Percentiles rank a stretch among this genome's conserved stretches.
These are phyloP conservation scores for Tubulanus polymorphus DNA, from an alignment of 2,888 invertebrate species.

Conservation along the genomic window DNA sequence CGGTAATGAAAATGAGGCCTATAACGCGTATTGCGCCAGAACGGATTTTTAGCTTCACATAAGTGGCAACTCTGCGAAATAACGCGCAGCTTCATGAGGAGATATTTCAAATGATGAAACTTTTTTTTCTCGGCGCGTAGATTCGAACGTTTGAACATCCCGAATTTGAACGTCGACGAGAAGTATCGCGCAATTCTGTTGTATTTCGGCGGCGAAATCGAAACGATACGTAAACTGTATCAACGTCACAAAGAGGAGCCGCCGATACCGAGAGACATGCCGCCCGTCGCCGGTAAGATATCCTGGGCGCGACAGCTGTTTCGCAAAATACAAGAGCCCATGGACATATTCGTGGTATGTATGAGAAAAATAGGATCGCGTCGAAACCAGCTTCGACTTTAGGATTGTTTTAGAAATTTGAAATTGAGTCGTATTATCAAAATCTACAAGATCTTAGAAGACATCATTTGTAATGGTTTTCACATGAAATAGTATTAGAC, in stretches of 20 bases:
- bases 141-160: constrained; percentile 70
- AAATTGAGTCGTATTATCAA: no score
- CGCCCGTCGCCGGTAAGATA: constrained; percentile 76
- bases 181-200: constrained; percentile 52
- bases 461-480: no score
- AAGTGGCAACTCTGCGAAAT: not conserved
- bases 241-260: constrained; percentile 74
- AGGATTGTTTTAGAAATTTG: no score
- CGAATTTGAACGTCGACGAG: constrained; percentile 69
- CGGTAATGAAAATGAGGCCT: no score
- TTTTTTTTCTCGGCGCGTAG: no score
- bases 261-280: constrained; percentile 69
- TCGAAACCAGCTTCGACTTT: no score
- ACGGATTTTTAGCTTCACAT: no score
- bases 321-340: constrained; percentile 69
- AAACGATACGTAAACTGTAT: constrained; percentile 57
- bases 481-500: no score
- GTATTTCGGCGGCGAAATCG: constrained; percentile 41
- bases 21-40: no score
- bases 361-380: no score
- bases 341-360: constrained; percentile 60
- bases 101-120: no score
- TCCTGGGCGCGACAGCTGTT: constrained; percentile 79
- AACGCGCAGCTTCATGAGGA: not conserved
- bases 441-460: no score